Conservation (phyloP, 2,888 invertebrate genomes). For the Orthosia cruda region DNA sequence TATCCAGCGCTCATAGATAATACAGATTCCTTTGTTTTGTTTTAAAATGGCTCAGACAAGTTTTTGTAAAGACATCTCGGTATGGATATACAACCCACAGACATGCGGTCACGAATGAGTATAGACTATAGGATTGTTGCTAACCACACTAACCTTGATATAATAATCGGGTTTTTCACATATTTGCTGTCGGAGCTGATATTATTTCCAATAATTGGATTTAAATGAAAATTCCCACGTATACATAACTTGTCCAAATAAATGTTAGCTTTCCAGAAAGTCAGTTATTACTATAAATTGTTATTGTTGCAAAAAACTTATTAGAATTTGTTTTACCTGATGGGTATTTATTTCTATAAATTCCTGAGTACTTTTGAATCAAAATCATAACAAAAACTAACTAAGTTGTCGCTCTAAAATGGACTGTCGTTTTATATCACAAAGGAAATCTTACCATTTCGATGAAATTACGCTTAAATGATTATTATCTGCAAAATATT, state of each 20-base stretch:
- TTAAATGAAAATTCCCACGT: neutral
- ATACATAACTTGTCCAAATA: neutral
- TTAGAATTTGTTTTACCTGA: neutral
- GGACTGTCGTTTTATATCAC: neutral
- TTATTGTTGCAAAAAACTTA: neutral
- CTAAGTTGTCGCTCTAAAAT: neutral
- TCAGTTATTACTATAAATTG: neutral
- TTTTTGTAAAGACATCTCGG: conserved; percentile 44
- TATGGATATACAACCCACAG: conserved; percentile 59
- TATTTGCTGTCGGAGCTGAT: neutral
- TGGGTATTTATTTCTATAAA: neutral
- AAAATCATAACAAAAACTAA: neutral
- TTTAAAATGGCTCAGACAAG: conserved; percentile 32
- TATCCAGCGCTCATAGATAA: conserved; percentile 14
- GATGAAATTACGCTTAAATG: conserved; percentile 16
- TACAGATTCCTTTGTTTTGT: conserved; percentile 38
- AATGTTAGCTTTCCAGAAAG: conserved; percentile 19
- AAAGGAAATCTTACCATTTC: neutral
- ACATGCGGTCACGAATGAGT: conserved; percentile 57
- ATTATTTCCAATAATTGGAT: conserved; percentile 9
- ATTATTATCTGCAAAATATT: conserved; percentile 18
- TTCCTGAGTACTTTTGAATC: neutral
- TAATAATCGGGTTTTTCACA: conserved; percentile 40
- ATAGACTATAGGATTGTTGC: conserved; percentile 43
- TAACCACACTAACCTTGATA: conserved; percentile 60